These are phyloP conservation scores for Plotosus lineatus DNA, from an alignment of 2,113 vertebrate species.

Conservation along the genomic window DNA sequence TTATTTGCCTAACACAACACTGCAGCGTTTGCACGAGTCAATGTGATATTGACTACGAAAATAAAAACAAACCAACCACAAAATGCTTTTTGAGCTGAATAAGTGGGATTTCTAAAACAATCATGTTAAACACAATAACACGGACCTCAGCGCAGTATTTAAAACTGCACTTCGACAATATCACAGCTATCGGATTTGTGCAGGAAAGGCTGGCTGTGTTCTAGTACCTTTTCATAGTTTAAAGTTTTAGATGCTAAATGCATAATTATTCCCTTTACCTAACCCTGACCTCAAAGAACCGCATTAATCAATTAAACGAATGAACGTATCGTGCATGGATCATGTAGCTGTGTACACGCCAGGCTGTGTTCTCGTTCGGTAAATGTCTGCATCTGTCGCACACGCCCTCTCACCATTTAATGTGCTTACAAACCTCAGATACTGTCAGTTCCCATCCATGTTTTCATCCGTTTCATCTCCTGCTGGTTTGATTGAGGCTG, in stretches of 20 bases:
- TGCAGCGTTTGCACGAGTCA: not conserved
- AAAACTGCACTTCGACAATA: conserved; percentile 17
- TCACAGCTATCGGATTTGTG: conserved; percentile 17
- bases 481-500: conserved; percentile 59
- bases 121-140: conserved; percentile 6
- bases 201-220: conserved; percentile 24
- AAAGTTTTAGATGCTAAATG: conserved; percentile 27
- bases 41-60: conserved; percentile 9
- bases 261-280: conserved; percentile 46
- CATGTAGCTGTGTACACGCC: conserved; percentile 41
- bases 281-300: conserved; percentile 44
- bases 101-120: conserved; percentile 13
- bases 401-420: conserved; percentile 1
- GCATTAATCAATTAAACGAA: conserved; percentile 60
- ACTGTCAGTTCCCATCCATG: conserved; percentile 62
- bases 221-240: conserved; percentile 52
- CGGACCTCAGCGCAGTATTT: conserved; percentile 22
- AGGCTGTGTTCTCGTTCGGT: conserved; percentile 40
- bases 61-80: not conserved
- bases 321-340: conserved; percentile 49
- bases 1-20: conserved; percentile 19
- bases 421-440: conserved; percentile 42
- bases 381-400: conserved; percentile 34
- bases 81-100: conserved; percentile 1
- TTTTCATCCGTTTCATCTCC: conserved; percentile 68